phyloP scores from a whole-genome alignment of 2,888 invertebrate genomes.

The Mayetiola destructor region DNA sequence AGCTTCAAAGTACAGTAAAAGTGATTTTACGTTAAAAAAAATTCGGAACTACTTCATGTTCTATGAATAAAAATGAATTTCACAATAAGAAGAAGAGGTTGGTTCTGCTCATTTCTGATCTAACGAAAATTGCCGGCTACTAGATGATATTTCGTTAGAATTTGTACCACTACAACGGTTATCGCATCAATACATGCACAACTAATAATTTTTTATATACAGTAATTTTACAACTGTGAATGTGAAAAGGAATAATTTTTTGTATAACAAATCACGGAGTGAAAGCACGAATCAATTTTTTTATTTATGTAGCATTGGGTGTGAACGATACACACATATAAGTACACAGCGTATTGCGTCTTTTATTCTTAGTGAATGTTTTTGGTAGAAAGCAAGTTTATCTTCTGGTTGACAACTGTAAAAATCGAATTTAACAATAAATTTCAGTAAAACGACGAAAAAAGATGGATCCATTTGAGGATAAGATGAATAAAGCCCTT shows the following conservation, averaged over 20 bases:
- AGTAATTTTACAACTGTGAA: background rate
- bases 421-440: background rate
- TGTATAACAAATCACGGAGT: background rate
- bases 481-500: background rate
- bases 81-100: background rate
- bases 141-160: background rate
- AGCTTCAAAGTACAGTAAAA: no score
- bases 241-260: background rate
- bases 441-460: background rate
- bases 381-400: background rate
- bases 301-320: background rate
- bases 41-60: background rate
- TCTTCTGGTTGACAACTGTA: background rate
- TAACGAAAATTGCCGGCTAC: background rate
- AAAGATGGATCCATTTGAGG: conserved; percentile 2
- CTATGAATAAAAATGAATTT: background rate
- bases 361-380: background rate
- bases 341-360: background rate
- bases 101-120: background rate
- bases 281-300: background rate
- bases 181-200: background rate
- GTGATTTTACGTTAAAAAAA: background rate
- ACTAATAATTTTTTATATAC: background rate
- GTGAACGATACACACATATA: no score
- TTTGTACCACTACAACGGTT: background rate